Base-by-base conservation (phyloP, 2,888 invertebrate species). In the Lasioglossum calceatum region DNA sequence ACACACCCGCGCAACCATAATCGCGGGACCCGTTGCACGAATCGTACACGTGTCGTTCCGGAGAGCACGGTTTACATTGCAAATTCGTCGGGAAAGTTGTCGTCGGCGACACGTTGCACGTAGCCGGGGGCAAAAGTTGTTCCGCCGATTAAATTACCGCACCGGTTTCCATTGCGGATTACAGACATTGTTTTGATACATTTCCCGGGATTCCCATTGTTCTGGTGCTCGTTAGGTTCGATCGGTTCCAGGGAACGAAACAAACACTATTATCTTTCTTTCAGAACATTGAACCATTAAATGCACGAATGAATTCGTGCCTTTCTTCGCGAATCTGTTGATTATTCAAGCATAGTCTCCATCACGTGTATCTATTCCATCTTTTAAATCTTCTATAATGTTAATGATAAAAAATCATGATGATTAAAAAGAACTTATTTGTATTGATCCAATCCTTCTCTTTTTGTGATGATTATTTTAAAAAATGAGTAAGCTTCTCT, bases 41-140 rank as follows among this genome's bases (percentile, higher is more conserved):
- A 27, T 70, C 77, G 82, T 91, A 91, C 92, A 92, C 87, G 88
- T 92, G 91, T 93, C 91, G 88, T 88, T 88, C 88, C 87, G 83
- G 76, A 84, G 85, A 77, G 73, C 89, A 73, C 88, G 87, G 94
- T 94, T 94, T 94, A 94, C 93, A 94, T 94, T 94, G 94, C 94
- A 94, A 94, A 94, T 94, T 93, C 89, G 91, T 91, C 91, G 89
- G 86, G 88, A 92, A 94, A 93, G 92, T 89, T 89, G 86, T 86
- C 86, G 78, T 58, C 36, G 84, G 78, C 85, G 89, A 91, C 92
- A 91, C 89, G 84, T 85, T 88, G 88, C 84, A 81, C 79, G 64
- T 32, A 2, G 71, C 80, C 78, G 82, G 19, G 61, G 84, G 82
- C 92, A 88, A 90, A 93, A 93, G 92, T 93, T 92, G 91, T 89